A percentile compares a stretch with the other conserved stretches of the same genome.
Conservation (phyloP, 2,888 invertebrate species). For the Acronicta aceris region DNA sequence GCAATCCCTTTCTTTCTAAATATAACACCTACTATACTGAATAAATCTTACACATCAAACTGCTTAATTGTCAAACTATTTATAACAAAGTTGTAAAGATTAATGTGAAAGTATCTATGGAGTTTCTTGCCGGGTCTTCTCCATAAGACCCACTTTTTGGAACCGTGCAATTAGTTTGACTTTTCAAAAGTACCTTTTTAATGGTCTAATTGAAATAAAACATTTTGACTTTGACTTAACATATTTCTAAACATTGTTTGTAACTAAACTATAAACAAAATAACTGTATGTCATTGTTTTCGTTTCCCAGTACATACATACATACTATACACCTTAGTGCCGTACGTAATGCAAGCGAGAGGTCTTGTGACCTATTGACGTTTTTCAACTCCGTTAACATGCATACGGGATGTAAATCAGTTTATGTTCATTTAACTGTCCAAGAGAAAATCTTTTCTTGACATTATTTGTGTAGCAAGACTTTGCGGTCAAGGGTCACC, state of each 20-base stretch:
- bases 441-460: conserved; percentile 68
- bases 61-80: no score
- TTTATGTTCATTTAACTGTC: conserved; percentile 66
- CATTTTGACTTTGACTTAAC: no score
- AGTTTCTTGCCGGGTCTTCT: no score
- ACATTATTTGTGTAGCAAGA: conserved; percentile 66
- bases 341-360: conserved; percentile 17
- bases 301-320: conserved; percentile 28
- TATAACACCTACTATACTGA: no score
- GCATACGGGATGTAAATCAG: conserved; percentile 71
- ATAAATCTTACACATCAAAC: no score
- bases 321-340: conserved; percentile 25
- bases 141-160: no score
- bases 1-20: no score
- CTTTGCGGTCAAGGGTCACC: conserved; percentile 63
- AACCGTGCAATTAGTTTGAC: no score
- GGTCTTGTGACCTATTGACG: conserved; percentile 59
- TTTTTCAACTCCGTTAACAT: conserved; percentile 60
- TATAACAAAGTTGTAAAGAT: no score
- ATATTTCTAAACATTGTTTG: background rate
- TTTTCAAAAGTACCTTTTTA: no score
- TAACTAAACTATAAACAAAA: background rate
- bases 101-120: no score
- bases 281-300: conserved; percentile 40
- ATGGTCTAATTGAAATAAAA: no score